phyloP scores from a whole-genome alignment of 2,888 invertebrate species.

The Scaptomyza reducta region DNA sequence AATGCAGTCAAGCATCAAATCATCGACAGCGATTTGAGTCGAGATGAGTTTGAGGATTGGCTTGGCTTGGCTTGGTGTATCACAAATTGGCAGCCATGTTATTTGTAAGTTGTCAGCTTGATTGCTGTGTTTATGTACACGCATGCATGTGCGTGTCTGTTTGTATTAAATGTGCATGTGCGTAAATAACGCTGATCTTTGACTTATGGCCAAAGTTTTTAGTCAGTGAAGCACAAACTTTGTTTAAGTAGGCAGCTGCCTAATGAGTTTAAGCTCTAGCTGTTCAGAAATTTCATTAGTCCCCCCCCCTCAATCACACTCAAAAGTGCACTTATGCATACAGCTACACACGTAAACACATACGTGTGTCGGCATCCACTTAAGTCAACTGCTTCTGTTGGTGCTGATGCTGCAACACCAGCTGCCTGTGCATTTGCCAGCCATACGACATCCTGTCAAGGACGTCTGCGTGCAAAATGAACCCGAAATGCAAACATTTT shows the following conservation, averaged over 20 bases:
- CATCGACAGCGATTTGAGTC: conserved; percentile 18
- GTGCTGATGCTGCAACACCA: conserved; percentile 2
- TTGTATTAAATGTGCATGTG: conserved; percentile 28
- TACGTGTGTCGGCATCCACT: conserved; percentile 4
- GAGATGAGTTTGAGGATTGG: conserved; percentile 8
- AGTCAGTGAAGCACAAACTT: conserved; percentile 52
- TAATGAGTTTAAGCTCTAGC: conserved; percentile 50
- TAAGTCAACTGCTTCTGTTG: conserved; percentile 3
- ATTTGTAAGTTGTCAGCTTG: conserved; percentile 48
- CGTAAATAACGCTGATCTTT: conserved; percentile 62
- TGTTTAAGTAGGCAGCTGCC: conserved; percentile 42
- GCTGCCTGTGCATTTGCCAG: conserved; percentile 30
- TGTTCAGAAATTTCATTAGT: conserved; percentile 54
- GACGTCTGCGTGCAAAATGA: conserved; percentile 65
- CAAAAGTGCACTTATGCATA: conserved; percentile 24
- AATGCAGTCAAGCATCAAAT: conserved; percentile 51
- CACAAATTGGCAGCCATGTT: conserved; percentile 34
- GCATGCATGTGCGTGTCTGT: conserved; percentile 3
- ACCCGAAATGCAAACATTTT: conserved; percentile 67
- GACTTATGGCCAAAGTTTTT: conserved; percentile 59
- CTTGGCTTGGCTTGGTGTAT: conserved; percentile 25
- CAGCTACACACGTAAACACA: neutral
- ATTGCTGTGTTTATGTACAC: conserved; percentile 30
- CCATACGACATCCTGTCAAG: conserved; percentile 58
- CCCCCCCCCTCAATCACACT: conserved; percentile 7